Evolutionary conservation across 1,140 invertebrate genomes (phyloP), one percentile per base, ranked within the genome.

Genomic region (Leptinotarsa defecta): DNA sequence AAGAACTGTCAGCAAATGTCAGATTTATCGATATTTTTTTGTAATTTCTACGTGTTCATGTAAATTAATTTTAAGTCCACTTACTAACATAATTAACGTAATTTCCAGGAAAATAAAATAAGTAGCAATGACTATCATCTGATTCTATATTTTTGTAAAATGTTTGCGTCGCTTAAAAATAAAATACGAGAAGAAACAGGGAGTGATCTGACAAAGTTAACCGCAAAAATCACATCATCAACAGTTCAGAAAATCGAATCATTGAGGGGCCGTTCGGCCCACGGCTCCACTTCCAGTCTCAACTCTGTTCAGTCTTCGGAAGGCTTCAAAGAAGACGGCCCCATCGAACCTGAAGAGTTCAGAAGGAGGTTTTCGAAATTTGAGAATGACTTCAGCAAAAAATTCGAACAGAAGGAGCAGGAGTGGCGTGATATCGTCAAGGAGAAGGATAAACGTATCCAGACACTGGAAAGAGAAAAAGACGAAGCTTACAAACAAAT

Each of bases 161-260:
- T 92, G 91, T 91, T 92, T 81, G 87, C 90, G 15, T 90, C 89
- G 76, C 83, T 92, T 79, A 93, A 92, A 83, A 93, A 92, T 82
- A 93, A 93, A 86, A 92, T 93, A 80, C 88, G 89, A 74, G 91
- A 93, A 82, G 92, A 93, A 86, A 92, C 92, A 43, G 92, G 92
- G 64, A 91, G 88, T 83, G 91, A 93, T 82, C 86, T 92, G 61
- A 88, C 88, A 11, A 87, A 88, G 80, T 81, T 88, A 74, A 85
- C 85, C 49, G 81, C 86, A 20, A 85, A 86, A 80, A 83, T 84
- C 34, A 84, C 83, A 17, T 82, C 82, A 20, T 79, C 81, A 3
- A 85, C 83, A 11, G 87, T 89, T n/a, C 86, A 86, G 84, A 87
- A 88, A 80, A 85, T 86, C 76, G 87, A 88, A 73, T 88, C 85